Evolutionary conservation across 2,888 invertebrate genomes (phyloP).

Genomic region (Papilio gigon): DNA sequence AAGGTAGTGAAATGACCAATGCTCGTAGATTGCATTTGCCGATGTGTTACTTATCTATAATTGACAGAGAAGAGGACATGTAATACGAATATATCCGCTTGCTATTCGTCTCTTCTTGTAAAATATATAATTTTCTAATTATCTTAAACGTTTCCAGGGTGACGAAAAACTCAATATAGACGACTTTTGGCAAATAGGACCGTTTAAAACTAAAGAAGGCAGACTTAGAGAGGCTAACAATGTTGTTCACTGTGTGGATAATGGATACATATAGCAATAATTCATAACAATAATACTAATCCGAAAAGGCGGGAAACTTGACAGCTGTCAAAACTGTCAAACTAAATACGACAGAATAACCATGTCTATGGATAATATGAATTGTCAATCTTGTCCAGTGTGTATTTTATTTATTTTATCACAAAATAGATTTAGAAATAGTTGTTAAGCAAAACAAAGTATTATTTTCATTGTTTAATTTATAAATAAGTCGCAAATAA

Average conservation of each 20-base stretch:
- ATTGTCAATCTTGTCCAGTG: not conserved
- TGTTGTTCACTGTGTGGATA: conserved; percentile 85
- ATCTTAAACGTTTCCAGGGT: conserved; percentile 64
- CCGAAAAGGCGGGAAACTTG: not conserved
- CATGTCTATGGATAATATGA: not conserved
- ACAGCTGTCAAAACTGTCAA: not conserved
- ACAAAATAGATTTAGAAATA: not conserved
- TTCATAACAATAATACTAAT: not conserved
- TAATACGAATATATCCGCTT: too few species aligned
- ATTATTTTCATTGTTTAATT: not conserved
- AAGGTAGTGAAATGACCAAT: too few species aligned
- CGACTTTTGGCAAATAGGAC: conserved; percentile 84
- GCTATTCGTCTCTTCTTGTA: not conserved
- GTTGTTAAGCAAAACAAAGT: not conserved
- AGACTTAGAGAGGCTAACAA: conserved; percentile 84
- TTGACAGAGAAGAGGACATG: too few species aligned
- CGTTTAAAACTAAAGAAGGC: conserved; percentile 83
- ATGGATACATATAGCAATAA: conserved; percentile 77
- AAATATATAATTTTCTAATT: not conserved
- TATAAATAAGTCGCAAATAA: not conserved
- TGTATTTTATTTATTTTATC: not conserved
- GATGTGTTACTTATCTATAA: too few species aligned
- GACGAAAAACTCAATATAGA: conserved; percentile 81
- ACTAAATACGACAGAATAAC: not conserved
- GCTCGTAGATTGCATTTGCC: too few species aligned